A percentile compares a stretch with the other conserved stretches of the same genome.
Evolutionary conservation across 2,113 vertebrate species (phyloP).

Genomic region (Myodes glareolus): DNA sequence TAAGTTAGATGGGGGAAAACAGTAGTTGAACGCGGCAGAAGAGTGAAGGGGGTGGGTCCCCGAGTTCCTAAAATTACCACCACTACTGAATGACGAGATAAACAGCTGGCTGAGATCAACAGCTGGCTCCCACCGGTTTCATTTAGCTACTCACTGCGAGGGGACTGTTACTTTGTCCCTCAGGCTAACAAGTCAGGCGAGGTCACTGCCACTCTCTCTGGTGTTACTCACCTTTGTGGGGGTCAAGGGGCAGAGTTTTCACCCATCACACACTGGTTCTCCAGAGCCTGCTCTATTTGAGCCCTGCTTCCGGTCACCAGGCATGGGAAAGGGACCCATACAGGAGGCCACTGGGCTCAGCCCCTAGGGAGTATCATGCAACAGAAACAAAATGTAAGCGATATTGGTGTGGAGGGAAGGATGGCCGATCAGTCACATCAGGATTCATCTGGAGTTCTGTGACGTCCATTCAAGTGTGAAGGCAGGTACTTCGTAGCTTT

Average conservation of each 20-base stretch:
- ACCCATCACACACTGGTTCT: neutral
- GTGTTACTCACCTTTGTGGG: no score
- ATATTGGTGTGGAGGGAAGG: neutral
- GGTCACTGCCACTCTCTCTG: fast-evolving
- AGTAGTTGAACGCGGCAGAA: neutral
- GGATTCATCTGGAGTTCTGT: neutral
- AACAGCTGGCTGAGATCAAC: no score
- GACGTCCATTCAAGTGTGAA: neutral
- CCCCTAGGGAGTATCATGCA: fast-evolving
- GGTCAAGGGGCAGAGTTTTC: neutral
- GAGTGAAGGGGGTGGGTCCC: neutral
- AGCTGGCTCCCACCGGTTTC: neutral
- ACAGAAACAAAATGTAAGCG: neutral
- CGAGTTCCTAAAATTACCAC: neutral
- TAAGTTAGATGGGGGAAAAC: neutral
- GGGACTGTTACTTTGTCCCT: neutral
- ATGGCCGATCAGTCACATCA: fast-evolving
- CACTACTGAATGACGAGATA: neutral
- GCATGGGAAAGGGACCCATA: fast-evolving
- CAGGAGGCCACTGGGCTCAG: fast-evolving
- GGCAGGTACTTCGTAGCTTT: neutral
- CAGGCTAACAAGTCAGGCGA: neutral
- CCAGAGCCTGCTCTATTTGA: neutral
- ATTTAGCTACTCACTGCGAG: neutral
- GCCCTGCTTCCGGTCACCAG: neutral